phyloP scores from a whole-genome alignment of 2,113 vertebrate genomes.

The Aldabrachelys gigantea region DNA sequence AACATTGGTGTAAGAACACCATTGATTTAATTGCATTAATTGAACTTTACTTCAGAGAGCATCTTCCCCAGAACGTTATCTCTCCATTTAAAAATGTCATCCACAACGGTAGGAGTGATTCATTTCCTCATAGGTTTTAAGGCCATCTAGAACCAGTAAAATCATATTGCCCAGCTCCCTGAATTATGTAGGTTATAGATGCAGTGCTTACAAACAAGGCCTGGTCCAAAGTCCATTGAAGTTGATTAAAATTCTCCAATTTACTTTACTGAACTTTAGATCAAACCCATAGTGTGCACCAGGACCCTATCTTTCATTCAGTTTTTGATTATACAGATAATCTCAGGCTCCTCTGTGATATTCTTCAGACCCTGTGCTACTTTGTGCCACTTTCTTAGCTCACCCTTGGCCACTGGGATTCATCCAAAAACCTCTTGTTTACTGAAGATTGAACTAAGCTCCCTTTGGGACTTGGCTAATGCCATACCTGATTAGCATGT shows the following conservation, averaged over 20 bases:
- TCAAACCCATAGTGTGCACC: not conserved
- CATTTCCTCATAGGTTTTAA: not conserved
- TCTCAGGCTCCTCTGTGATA: not conserved
- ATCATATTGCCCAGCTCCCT: not conserved
- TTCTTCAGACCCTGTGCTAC: not conserved
- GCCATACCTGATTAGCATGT: not conserved
- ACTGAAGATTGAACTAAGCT: not conserved
- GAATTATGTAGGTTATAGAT: not conserved
- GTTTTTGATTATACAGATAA: not conserved
- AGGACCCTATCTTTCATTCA: not conserved
- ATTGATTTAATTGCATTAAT: not conserved
- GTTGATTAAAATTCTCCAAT: not conserved
- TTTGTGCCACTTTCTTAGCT: not conserved
- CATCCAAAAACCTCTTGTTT: not conserved
- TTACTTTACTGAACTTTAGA: not conserved
- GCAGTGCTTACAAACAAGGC: not conserved
- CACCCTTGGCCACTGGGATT: not conserved
- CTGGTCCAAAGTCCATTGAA: not conserved
- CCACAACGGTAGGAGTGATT: not conserved
- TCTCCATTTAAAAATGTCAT: too few relatives aligned
- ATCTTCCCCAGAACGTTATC: too few relatives aligned
- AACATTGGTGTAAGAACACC: not conserved
- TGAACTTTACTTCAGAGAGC: not conserved
- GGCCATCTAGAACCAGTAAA: not conserved
- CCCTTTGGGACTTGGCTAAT: not conserved